These are phyloP conservation scores for Drosophila sordidapex DNA, from an alignment of 2,888 invertebrate species.

Conservation along the genomic window DNA sequence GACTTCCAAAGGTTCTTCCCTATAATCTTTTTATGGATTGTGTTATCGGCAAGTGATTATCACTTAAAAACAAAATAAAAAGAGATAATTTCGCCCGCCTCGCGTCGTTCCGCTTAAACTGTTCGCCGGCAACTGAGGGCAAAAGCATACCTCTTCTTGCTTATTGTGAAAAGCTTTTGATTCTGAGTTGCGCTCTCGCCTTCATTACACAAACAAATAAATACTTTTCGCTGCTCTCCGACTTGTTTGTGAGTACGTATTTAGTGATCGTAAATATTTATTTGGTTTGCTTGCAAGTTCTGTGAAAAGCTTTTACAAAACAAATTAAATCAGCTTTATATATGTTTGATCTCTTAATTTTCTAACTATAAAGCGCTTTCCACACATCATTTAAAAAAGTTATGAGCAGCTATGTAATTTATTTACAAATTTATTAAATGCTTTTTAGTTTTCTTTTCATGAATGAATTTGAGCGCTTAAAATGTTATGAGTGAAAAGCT, in stretches of 20 bases:
- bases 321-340: not conserved
- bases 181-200: not conserved
- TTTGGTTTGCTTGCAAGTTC: not conserved
- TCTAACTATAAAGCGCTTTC: not conserved
- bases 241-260: not conserved
- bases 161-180: not conserved
- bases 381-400: not conserved
- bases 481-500: no score
- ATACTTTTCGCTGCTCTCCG: not conserved
- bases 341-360: not conserved
- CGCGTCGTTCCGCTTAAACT: not conserved
- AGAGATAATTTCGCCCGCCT: not conserved
- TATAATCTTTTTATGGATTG: conserved; percentile 8
- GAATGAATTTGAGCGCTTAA: no score
- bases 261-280: not conserved
- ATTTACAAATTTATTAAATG: not conserved
- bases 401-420: not conserved
- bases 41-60: conserved; percentile 1
- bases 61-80: not conserved
- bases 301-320: not conserved
- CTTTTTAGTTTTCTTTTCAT: not conserved
- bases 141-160: not conserved
- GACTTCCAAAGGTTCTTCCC: conserved; percentile 25
- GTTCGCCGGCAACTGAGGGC: conserved; percentile 5
- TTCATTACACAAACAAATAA: not conserved